phyloP scores from a whole-genome alignment of 2,888 invertebrate genomes.

The Nipponacmea schrenckii region DNA sequence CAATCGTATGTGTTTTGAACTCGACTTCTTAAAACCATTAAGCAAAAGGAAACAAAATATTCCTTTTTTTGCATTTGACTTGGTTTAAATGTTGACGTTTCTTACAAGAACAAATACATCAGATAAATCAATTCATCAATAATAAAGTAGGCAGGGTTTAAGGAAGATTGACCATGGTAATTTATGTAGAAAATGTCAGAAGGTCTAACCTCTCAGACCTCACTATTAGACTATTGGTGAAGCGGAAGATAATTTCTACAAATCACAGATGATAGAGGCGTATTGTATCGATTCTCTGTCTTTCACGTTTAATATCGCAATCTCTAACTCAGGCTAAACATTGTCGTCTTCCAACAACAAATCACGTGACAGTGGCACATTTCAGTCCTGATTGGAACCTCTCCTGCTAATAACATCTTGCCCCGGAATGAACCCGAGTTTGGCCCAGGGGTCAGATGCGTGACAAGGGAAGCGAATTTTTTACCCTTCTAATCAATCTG shows the following conservation, averaged over 20 bases:
- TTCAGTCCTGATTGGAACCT: conserved; percentile 5
- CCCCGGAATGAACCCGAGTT: neutral
- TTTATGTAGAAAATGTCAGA: too few species aligned
- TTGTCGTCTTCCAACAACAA: neutral
- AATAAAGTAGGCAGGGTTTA: too few species aligned
- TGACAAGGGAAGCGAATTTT: conserved; percentile 6
- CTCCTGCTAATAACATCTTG: conserved; percentile 2
- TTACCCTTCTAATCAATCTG: conserved; percentile 6
- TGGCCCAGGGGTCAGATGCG: conserved; percentile 5
- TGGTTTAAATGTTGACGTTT: too few species aligned
- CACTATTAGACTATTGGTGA: neutral
- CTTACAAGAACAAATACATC: too few species aligned
- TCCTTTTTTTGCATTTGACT: too few species aligned
- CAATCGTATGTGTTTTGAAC: too few species aligned
- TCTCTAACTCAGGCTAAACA: neutral
- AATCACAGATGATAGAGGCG: conserved; percentile 1
- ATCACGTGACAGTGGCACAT: neutral
- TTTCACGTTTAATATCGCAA: neutral
- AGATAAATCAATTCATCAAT: too few species aligned
- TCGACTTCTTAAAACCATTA: too few species aligned
- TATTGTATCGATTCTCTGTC: neutral
- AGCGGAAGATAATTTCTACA: neutral
- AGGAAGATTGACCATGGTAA: too few species aligned
- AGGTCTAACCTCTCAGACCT: neutral
- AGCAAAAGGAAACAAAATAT: too few species aligned